Conservation (phyloP, 2,113 vertebrate species). For the Anseranas semipalmata region DNA sequence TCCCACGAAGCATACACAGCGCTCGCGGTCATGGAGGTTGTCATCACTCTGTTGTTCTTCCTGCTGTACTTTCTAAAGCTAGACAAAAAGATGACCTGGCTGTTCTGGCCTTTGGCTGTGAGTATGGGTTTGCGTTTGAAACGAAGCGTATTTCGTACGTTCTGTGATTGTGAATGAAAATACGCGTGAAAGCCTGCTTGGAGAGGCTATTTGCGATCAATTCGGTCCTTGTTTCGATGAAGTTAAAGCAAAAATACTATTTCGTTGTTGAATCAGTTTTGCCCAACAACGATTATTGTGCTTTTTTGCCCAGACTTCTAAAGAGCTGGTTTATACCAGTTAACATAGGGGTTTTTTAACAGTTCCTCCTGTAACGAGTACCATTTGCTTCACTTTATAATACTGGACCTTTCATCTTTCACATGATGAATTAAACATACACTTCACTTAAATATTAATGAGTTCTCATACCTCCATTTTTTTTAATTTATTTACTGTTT, state of each 20-base stretch:
- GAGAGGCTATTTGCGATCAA: fast-evolving
- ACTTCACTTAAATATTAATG: fast-evolving
- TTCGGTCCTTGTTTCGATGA: fast-evolving
- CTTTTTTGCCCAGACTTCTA: too few species aligned
- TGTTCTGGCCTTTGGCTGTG: slow-evolving; percentile 89
- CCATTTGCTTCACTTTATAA: fast-evolving
- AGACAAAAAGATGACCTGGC: slow-evolving; percentile 68
- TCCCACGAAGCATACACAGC: slow-evolving; percentile 67
- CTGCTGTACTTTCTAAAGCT: slow-evolving; percentile 81
- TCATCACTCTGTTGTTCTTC: slow-evolving; percentile 72
- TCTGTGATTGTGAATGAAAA: neutral
- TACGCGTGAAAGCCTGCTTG: neutral
- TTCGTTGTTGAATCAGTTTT: neutral
- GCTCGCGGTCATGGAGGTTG: slow-evolving; percentile 76
- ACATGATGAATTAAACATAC: fast-evolving
- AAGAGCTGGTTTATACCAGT: fast-evolving
- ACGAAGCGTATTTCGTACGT: fast-evolving
- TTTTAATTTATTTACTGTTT: neutral
- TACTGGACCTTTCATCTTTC: fast-evolving
- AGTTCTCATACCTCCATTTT: neutral
- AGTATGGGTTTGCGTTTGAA: slow-evolving; percentile 24
- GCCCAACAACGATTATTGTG: fast-evolving
- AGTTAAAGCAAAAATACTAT: neutral
- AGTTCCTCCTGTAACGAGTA: fast-evolving
- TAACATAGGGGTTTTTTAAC: too few species aligned